Conservation (phyloP, 2,113 vertebrate species). For the Hydrolagus affinis region DNA sequence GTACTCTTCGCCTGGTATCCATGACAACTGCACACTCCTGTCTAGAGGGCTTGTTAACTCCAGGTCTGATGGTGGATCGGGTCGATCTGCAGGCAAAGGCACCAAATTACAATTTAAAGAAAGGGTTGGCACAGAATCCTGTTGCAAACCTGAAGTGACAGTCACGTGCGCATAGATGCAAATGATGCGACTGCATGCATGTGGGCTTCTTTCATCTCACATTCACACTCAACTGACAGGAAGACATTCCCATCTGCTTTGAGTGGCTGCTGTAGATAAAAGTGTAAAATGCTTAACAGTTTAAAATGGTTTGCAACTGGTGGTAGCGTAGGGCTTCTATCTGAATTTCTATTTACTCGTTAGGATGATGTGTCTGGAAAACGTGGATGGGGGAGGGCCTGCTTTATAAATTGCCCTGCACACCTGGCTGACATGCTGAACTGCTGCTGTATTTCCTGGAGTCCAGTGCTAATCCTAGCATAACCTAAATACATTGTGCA, state of each 20-base stretch:
- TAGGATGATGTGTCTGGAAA: too few species aligned
- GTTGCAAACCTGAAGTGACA: background rate
- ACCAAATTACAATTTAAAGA: slow-evolving; percentile 9
- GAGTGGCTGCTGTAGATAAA: background rate
- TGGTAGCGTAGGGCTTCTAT: background rate
- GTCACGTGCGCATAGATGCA: too few species aligned
- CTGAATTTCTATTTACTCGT: background rate
- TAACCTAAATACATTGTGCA: too few species aligned
- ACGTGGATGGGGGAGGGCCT: background rate
- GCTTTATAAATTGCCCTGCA: background rate
- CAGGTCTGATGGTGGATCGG: slow-evolving; percentile 82
- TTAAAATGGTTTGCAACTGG: background rate
- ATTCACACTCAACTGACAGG: background rate
- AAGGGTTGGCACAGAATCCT: background rate
- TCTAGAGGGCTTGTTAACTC: slow-evolving; percentile 78
- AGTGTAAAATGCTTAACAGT: background rate
- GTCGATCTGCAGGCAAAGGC: slow-evolving; percentile 66
- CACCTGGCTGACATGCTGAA: background rate
- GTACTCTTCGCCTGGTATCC: slow-evolving; percentile 85
- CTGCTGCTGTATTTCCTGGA: background rate
- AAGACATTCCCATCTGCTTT: background rate
- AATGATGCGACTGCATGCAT: background rate
- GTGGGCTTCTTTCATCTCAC: background rate
- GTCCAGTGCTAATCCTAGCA: background rate
- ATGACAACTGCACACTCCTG: slow-evolving; percentile 78